Conservation (phyloP, 2,797 vertebrate genomes). For the Poecilia picta region DNA sequence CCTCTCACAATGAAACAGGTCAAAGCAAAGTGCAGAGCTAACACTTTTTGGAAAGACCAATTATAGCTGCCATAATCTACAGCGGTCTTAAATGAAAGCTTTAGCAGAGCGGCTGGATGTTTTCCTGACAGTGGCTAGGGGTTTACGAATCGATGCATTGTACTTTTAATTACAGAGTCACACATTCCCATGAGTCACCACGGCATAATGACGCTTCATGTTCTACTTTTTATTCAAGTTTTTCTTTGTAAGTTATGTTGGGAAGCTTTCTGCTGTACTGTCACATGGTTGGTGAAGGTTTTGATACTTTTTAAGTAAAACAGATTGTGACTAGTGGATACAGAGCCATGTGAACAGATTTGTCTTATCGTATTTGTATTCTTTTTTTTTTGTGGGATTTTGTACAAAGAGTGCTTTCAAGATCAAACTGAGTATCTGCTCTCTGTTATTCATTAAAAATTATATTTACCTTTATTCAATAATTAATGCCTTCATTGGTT, state of each 20-base stretch:
- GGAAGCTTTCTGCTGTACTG: neutral
- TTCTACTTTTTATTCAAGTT: neutral
- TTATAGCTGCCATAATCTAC: constrained; percentile 52
- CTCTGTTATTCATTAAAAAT: neutral
- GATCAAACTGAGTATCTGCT: constrained; percentile 12
- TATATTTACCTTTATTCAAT: neutral
- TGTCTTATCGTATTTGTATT: neutral
- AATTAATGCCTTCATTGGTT: neutral
- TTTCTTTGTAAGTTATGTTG: neutral
- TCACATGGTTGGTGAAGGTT: constrained; percentile 16
- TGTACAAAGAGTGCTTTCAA: neutral
- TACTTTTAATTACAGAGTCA: constrained; percentile 32
- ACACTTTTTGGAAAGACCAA: constrained; percentile 54
- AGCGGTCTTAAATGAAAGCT: constrained; percentile 51
- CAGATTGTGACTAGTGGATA: neutral
- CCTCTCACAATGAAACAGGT: constrained; percentile 55
- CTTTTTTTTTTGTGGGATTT: neutral
- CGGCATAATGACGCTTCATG: constrained; percentile 1
- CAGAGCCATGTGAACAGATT: neutral
- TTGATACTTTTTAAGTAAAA: constrained; percentile 18
- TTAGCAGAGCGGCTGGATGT: constrained; percentile 3
- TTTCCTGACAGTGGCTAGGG: constrained; percentile 28
- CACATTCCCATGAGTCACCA: constrained; percentile 17
- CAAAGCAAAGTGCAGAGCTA: constrained; percentile 54
- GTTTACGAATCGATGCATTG: constrained; percentile 36